Evolutionary conservation across 2,113 vertebrate species (phyloP).

Genomic region (Larimichthys crocea): DNA sequence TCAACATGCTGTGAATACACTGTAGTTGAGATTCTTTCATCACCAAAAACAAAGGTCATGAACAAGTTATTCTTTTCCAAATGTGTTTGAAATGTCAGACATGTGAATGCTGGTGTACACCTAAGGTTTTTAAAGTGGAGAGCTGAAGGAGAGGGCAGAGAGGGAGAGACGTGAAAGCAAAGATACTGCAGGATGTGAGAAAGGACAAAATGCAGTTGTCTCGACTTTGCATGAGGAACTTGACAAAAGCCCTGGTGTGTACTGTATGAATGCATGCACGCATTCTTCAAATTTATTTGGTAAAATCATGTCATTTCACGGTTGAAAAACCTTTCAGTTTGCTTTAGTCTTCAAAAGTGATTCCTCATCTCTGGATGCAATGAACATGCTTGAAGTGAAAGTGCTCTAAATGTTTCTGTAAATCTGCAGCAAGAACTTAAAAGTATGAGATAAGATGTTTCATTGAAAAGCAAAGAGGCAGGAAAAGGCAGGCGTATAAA

Average conservation of each 20-base stretch:
- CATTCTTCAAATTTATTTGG: neutral
- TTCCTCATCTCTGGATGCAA: slow-evolving; percentile 45
- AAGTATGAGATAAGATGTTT: slow-evolving; percentile 73
- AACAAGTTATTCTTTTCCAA: neutral
- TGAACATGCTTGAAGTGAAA: slow-evolving; percentile 22
- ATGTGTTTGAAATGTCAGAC: slow-evolving; percentile 3
- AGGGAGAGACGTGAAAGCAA: neutral
- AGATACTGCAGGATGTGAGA: neutral
- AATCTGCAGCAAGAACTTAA: slow-evolving; percentile 55
- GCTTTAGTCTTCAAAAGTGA: slow-evolving; percentile 35
- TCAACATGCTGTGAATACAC: neutral
- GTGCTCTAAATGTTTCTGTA: slow-evolving; percentile 44
- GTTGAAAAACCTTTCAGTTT: neutral
- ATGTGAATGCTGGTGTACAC: neutral
- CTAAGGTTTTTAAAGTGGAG: neutral
- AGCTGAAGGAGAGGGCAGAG: neutral
- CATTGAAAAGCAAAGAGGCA: slow-evolving; percentile 50
- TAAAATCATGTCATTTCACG: slow-evolving; percentile 12
- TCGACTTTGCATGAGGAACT: neutral
- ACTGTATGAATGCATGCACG: neutral
- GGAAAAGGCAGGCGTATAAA: slow-evolving; percentile 59
- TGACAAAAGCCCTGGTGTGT: neutral
- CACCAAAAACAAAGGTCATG: neutral
- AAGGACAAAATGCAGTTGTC: neutral
- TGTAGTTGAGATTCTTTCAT: neutral